A percentile compares a stretch with the other conserved stretches of the same genome.
phyloP scores from a whole-genome alignment of 2,113 vertebrate species.

The Dipodomys spectabilis region DNA sequence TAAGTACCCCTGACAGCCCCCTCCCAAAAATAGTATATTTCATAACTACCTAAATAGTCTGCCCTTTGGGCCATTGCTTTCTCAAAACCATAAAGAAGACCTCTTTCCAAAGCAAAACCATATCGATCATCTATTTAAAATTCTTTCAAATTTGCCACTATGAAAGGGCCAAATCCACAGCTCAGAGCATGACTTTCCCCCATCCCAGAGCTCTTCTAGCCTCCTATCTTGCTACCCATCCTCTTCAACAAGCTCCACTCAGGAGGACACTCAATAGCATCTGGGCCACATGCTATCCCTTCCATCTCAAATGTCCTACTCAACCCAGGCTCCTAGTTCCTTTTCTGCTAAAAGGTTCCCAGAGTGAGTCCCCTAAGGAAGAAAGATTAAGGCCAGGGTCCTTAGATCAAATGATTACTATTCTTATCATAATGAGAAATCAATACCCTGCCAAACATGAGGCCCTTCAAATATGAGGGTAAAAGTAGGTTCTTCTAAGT shows the following conservation, averaged over 20 bases:
- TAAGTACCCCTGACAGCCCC: no score
- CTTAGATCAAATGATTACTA: not conserved
- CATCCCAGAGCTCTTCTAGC: not conserved
- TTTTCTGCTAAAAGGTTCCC: not conserved
- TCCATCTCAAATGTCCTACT: not conserved
- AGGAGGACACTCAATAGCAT: not conserved
- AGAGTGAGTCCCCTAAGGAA: not conserved
- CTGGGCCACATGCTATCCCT: not conserved
- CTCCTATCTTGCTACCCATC: not conserved
- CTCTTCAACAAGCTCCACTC: not conserved
- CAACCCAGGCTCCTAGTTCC: not conserved
- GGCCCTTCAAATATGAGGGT: not conserved
- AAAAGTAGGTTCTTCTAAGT: not conserved
- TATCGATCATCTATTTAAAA: not conserved
- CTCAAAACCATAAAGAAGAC: not conserved
- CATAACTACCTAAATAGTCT: conserved; percentile 6
- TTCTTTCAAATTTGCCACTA: not conserved
- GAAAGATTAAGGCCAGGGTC: not conserved
- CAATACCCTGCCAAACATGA: not conserved
- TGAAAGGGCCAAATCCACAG: not conserved
- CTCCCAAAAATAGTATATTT: no score
- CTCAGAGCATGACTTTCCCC: not conserved
- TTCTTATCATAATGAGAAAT: not conserved
- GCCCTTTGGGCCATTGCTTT: not conserved
- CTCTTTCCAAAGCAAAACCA: not conserved